Base-by-base conservation (phyloP, 2,797 vertebrate genomes). In the Sebastes paucispinis region DNA sequence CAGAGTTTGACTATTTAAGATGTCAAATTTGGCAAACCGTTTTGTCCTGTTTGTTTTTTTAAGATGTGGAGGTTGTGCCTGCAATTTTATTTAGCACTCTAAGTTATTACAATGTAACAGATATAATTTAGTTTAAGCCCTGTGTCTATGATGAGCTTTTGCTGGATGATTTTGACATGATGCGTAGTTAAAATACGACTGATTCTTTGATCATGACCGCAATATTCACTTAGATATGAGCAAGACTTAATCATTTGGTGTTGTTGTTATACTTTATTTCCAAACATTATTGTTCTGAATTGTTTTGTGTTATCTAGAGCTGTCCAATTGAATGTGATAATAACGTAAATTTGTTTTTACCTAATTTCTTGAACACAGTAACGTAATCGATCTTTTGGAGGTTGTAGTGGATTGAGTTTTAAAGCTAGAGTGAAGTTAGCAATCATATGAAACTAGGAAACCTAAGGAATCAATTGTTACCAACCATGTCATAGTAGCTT, bases 1-100 rank as follows among this genome's bases (percentile, higher is more conserved):
- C 14, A 1, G 20, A 75, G 73, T 68, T 70, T 65, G 18, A 80
- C 54, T 50, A 25, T 77, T 72, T 83, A 13, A 77, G 60, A 52
- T 68, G 59, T 80, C 62, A 60, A 34, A 75, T 36, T 24, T 43
- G 18, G 0, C 6, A 32, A 32, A 50, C 8, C 2, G 0, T 11
- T 16, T n/a, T 16, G 14, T 43, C 2, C 39, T 0, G 39, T 10
- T 18, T 13, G 2, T 24, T 22, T 12, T 52, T 47, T 34, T n/a
- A 70, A 47, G 10, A 55, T 29, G 5, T 4, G 18, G 16, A 67
- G 6, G 3, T 1, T 66, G 43, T 52, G 25, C n/a, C 20, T 54
- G 18, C 5, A 24, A 9, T 29, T 7, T 47, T 13, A 24, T 43
- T 8, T 20, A n/a, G 9, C 11, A 7, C 12, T 50, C 5, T 8